These are phyloP conservation scores for Cyprinus carpio DNA, from an alignment of 2,113 vertebrate genomes.

Conservation along the genomic window DNA sequence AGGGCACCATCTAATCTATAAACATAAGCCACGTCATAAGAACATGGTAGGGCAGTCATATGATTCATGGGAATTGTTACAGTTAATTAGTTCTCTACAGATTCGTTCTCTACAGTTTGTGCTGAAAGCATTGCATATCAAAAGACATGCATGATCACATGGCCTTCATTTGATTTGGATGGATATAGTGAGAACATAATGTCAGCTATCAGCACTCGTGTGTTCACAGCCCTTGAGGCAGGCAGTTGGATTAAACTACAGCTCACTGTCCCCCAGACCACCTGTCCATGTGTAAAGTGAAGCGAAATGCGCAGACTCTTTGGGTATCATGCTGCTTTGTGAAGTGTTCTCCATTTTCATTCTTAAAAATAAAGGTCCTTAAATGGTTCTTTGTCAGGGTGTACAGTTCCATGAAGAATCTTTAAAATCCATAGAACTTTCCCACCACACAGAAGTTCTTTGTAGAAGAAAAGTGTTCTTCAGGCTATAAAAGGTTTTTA, in stretches of 20 bases:
- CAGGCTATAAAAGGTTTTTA: neutral
- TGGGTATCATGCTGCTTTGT: neutral
- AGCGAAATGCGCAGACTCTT: neutral
- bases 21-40: neutral
- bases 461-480: neutral
- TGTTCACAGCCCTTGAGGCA: neutral
- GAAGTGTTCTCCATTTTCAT: slow-evolving; percentile 18
- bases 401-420: neutral
- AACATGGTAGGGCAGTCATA: neutral
- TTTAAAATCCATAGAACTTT: neutral
- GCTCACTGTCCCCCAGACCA: slow-evolving; percentile 18
- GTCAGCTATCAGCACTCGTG: slow-evolving; percentile 22
- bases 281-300: slow-evolving; percentile 25
- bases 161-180: neutral
- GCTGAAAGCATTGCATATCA: neutral
- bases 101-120: neutral
- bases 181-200: slow-evolving; percentile 9
- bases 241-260: slow-evolving; percentile 12
- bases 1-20: slow-evolving; percentile 26
- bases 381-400: neutral
- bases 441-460: neutral
- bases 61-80: neutral
- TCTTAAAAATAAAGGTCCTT: slow-evolving; percentile 5
- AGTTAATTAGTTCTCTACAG: neutral
- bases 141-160: neutral